Evolutionary conservation across 2,888 invertebrate species (phyloP).

Genomic region (Agelastica alni): DNA sequence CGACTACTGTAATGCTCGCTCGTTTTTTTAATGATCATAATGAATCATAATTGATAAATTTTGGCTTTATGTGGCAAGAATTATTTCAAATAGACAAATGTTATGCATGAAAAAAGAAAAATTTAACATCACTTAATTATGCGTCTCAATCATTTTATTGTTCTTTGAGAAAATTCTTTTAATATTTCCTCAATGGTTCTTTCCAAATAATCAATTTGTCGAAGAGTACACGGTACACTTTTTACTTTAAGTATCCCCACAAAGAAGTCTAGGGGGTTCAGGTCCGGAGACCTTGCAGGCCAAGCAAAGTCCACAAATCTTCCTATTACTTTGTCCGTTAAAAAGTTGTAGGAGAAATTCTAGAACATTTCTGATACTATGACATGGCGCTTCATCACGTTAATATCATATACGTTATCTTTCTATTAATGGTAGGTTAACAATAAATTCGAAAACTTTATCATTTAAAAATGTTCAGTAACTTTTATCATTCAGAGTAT

Average conservation of each 20-base stretch:
- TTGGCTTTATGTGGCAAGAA: too few relatives aligned
- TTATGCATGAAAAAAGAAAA: too few relatives aligned
- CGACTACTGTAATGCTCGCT: too few relatives aligned
- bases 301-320: conserved; percentile 2
- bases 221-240: not conserved
- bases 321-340: conserved; percentile 2
- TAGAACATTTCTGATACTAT: conserved; percentile 2
- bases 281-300: conserved; percentile 1
- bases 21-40: too few relatives aligned
- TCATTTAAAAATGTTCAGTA: not conserved
- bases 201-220: not conserved
- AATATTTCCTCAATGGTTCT: not conserved
- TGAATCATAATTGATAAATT: too few relatives aligned
- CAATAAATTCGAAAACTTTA: not conserved
- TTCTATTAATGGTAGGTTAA: not conserved
- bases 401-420: not conserved
- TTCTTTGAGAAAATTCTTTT: too few relatives aligned
- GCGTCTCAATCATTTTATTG: too few relatives aligned
- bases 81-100: too few relatives aligned
- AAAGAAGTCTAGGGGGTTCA: conserved; percentile 2
- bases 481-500: not conserved
- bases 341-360: not conserved
- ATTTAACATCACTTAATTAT: too few relatives aligned
- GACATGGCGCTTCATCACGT: conserved; percentile 2
- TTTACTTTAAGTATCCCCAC: not conserved